Evolutionary conservation across 53 echinoderm and acorn worm species (phyloP).

Genomic region (Holothuria leucospilota): DNA sequence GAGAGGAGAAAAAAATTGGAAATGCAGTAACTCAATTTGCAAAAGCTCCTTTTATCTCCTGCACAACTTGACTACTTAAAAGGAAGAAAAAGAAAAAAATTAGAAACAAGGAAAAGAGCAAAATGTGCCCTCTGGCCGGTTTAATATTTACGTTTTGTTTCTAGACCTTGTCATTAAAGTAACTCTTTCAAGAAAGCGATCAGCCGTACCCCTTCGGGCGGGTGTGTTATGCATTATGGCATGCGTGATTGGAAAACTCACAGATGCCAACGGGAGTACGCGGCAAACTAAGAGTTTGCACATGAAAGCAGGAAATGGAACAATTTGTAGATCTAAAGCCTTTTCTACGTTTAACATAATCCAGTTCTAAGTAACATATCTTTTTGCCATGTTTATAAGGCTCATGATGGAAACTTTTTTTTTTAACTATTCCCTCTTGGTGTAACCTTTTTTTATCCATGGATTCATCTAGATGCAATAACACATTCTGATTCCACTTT

Average conservation of each 20-base stretch:
- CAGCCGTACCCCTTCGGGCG: slow-evolving; percentile 31
- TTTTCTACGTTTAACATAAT: too few species aligned
- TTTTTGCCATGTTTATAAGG: too few species aligned
- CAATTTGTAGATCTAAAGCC: too few species aligned
- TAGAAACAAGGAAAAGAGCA: background rate
- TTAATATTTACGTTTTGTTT: slow-evolving; percentile 29
- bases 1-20: background rate
- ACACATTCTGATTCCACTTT: too few species aligned
- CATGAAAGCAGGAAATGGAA: too few species aligned
- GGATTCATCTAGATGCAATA: too few species aligned
- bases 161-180: slow-evolving; percentile 8
- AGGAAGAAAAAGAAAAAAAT: background rate
- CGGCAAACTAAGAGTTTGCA: too few species aligned
- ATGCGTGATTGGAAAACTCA: slow-evolving; percentile 29
- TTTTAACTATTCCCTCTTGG: too few species aligned
- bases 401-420: too few species aligned
- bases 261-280: background rate
- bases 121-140: slow-evolving; percentile 2
- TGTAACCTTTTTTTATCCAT: too few species aligned
- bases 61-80: background rate
- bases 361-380: too few species aligned
- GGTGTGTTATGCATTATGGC: slow-evolving; percentile 36
- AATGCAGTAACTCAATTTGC: slow-evolving; percentile 36
- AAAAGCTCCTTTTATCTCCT: slow-evolving; percentile 1
- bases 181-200: slow-evolving; percentile 27